Base-by-base conservation (phyloP, 2,113 vertebrate genomes). In the Oostethus manadensis region DNA sequence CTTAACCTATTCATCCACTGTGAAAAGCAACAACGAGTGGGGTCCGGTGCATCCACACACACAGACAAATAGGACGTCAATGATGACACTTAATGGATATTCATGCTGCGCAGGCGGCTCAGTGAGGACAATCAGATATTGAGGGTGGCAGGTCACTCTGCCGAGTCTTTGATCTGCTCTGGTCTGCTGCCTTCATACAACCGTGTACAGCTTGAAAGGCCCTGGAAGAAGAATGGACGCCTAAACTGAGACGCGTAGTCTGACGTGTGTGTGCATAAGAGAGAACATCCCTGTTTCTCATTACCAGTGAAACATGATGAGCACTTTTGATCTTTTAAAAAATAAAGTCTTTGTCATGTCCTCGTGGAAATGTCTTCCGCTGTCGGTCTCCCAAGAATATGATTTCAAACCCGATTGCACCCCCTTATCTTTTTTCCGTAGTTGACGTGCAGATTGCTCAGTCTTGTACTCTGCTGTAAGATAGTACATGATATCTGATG, bases 271-370 rank as follows among this genome's bases (percentile, higher is more conserved):
- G 23, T 35, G 60, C 5, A 7, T 33, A 33, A 33, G 8, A 8
- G 29, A 5, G 3, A 66, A 67, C 58, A 64, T 61, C 68, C 8
- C 76, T 84, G 68, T 79, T 84, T 84, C 62, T 78, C 55, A 81
- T 85, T 81, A 82, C 14, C 16, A 60, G 21, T n/a, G 47, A 74
- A 76, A 74, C 70, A 60, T 57, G 54, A 44, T 60, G 56, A 70
- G 63, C 44, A 73, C 64, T 86, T 84, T 14, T 84, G 84, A 86
- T 84, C 74, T 43, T 4, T 43, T n/a, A n/a, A n/a, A 56, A 71
- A 79, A 78, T 64, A 35, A n/a, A 64, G 3, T 68, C 64, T 75
- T n/a, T 10, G 29, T 53, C 15, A 20, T 55, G 51, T 68, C 4
- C 58, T 17, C 42, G 16, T 33, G 56, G 0, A 58, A 56, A 46